Conservation (phyloP, 2,888 invertebrate genomes). For the Orchestes rusci region DNA sequence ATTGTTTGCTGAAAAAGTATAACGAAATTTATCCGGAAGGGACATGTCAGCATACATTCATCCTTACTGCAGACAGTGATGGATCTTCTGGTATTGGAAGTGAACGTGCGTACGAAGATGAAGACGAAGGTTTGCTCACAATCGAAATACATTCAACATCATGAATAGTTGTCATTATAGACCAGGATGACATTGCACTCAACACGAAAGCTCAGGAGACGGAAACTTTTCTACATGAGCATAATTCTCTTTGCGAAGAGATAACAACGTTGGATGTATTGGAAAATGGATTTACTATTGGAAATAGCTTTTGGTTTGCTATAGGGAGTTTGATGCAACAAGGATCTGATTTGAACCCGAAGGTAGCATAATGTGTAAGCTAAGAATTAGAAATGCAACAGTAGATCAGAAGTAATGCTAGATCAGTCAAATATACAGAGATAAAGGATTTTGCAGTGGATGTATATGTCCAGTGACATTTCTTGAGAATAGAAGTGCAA, state of each 20-base stretch:
- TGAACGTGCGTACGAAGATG: constrained; percentile 21
- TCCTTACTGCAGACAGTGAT: constrained; percentile 19
- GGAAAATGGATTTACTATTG: constrained; percentile 77
- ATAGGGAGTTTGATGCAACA: constrained; percentile 93
- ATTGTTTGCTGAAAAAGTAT: constrained; percentile 42
- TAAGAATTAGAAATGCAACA: background rate
- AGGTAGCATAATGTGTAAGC: constrained; percentile 49
- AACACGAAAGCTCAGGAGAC: constrained; percentile 3
- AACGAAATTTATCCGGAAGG: constrained; percentile 36
- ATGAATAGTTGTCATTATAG: too few relatives aligned
- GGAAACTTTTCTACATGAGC: constrained; percentile 11
- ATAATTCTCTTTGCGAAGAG: too few relatives aligned
- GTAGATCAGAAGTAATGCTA: background rate
- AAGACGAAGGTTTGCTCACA: too few relatives aligned
- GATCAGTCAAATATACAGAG: background rate
- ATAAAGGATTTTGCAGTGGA: background rate
- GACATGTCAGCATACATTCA: constrained; percentile 25
- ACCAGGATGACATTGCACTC: too few relatives aligned
- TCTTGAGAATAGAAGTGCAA: too few relatives aligned
- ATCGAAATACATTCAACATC: too few relatives aligned
- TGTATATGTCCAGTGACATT: too few relatives aligned
- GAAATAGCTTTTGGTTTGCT: constrained; percentile 94
- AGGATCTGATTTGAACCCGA: constrained; percentile 87
- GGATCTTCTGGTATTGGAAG: constrained; percentile 35
- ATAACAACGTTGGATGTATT: constrained; percentile 37